These are phyloP conservation scores for Drosophila anceps DNA, from an alignment of 2,888 invertebrate genomes.

Conservation along the genomic window DNA sequence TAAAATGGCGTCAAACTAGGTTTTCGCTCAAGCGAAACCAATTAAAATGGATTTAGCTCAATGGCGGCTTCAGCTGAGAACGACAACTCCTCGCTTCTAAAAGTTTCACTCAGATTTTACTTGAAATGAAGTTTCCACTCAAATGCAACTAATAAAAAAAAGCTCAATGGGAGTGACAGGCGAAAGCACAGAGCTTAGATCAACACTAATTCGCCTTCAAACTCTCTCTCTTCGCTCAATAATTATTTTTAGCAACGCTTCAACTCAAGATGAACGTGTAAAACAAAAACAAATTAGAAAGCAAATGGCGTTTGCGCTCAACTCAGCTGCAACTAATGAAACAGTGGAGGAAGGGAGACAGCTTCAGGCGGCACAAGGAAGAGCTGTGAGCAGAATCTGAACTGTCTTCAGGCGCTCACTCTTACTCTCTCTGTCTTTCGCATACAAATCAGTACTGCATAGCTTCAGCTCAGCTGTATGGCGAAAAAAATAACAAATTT, in stretches of 20 bases:
- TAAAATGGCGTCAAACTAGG: not conserved
- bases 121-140: not conserved
- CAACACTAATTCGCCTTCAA: not conserved
- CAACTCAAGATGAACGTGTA: not conserved
- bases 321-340: not conserved
- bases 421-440: not conserved
- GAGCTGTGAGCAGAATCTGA: not conserved
- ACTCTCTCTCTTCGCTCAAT: not conserved
- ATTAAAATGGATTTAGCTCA: conserved; percentile 61
- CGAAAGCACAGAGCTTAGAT: not conserved
- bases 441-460: not conserved
- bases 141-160: not conserved
- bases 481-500: conserved; percentile 35
- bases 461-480: not conserved
- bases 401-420: not conserved
- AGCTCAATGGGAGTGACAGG: not conserved
- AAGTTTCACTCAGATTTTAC: not conserved
- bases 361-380: not conserved
- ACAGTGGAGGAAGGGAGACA: not conserved
- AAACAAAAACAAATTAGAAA: not conserved
- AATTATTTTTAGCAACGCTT: not conserved
- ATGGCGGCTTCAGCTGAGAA: not conserved
- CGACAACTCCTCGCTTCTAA: not conserved
- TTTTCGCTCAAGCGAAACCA: conserved; percentile 71
- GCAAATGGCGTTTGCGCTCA: not conserved